phyloP scores from a whole-genome alignment of 2,113 vertebrate genomes.

The chimpanzee (Pan troglodytes) region DNA sequence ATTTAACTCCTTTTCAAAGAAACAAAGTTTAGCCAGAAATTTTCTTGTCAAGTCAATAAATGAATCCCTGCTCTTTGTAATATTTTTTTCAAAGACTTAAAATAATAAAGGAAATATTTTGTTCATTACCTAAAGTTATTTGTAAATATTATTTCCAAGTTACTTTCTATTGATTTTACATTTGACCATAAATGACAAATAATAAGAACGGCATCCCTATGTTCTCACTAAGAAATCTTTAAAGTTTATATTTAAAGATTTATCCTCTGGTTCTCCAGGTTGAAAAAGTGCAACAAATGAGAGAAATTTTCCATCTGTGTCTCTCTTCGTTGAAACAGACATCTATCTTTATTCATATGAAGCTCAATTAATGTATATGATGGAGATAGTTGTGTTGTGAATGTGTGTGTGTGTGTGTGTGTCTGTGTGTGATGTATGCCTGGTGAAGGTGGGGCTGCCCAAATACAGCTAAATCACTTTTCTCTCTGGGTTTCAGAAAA shows the following conservation, averaged over 20 bases:
- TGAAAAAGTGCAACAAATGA: background rate
- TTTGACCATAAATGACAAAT: background rate
- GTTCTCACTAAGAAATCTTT: background rate
- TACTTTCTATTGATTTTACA: constrained; percentile 27
- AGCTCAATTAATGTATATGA: background rate
- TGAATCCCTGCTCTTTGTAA: background rate
- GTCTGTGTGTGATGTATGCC: too few species aligned
- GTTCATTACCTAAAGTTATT: background rate
- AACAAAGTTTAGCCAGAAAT: background rate
- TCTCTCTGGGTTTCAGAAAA: background rate
- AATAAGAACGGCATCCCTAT: background rate
- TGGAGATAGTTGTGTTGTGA: too few species aligned
- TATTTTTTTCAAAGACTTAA: constrained; percentile 33
- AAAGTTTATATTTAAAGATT: background rate
- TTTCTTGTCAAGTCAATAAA: constrained; percentile 46
- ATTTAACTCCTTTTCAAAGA: constrained; percentile 13
- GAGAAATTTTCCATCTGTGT: background rate
- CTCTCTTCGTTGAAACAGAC: background rate
- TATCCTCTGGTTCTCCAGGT: background rate
- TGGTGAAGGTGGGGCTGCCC: rapidly evolving
- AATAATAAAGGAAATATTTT: constrained; percentile 37
- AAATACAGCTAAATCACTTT: background rate
- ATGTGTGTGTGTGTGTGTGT: too few species aligned
- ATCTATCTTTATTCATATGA: background rate
- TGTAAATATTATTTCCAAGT: constrained; percentile 54